phyloP scores from a whole-genome alignment of 2,888 invertebrate genomes.

The Erynnis tages region DNA sequence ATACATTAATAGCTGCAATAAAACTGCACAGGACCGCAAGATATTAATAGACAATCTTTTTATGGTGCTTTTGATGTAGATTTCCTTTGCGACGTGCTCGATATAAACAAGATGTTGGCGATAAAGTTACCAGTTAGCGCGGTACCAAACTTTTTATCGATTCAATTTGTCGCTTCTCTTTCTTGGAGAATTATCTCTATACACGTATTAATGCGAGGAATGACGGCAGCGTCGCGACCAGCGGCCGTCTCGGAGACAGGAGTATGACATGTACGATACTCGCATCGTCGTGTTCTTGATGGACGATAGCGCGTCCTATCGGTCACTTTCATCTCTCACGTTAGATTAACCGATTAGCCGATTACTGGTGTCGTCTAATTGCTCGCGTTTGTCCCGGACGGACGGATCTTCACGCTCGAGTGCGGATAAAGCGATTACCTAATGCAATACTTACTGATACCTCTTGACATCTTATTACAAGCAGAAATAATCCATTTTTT shows the following conservation, averaged over 20 bases:
- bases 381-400: slow-evolving; percentile 65
- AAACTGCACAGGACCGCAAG: slow-evolving; percentile 19
- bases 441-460: slow-evolving; percentile 37
- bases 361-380: slow-evolving; percentile 76
- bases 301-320: slow-evolving; percentile 52
- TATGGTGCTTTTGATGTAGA: slow-evolving; percentile 20
- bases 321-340: slow-evolving; percentile 73
- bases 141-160: slow-evolving; percentile 25
- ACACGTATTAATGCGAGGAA: slow-evolving; percentile 18
- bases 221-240: slow-evolving; percentile 13
- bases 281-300: slow-evolving; percentile 43
- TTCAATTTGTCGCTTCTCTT: slow-evolving; percentile 24
- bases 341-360: slow-evolving; percentile 75
- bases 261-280: slow-evolving; percentile 53
- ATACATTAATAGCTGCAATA: slow-evolving; percentile 20
- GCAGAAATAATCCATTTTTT: slow-evolving; percentile 25
- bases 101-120: slow-evolving; percentile 19
- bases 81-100: slow-evolving; percentile 12
- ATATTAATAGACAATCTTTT: slow-evolving; percentile 21
- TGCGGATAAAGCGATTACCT: slow-evolving; percentile 37
- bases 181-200: slow-evolving; percentile 10
- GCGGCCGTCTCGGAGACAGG: slow-evolving; percentile 50
- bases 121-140: slow-evolving; percentile 21
- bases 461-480: slow-evolving; percentile 33
- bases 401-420: slow-evolving; percentile 61